Evolutionary conservation across 2,888 invertebrate genomes (phyloP).

Genomic region (Erebia epiphron): DNA sequence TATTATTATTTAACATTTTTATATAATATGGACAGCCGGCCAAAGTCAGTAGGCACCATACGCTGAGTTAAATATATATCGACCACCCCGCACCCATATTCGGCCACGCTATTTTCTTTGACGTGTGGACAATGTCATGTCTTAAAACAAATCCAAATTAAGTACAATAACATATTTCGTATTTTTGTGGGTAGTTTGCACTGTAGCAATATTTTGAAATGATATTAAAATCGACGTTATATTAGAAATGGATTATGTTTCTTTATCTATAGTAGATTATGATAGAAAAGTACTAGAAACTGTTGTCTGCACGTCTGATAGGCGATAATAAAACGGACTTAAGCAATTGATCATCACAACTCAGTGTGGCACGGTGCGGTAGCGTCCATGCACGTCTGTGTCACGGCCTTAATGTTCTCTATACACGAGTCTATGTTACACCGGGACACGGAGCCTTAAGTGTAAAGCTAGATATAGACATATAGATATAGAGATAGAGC

Average conservation of each 20-base stretch:
- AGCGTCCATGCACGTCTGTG: conserved; percentile 56
- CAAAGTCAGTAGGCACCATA: conserved; percentile 39
- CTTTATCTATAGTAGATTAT: conserved; percentile 12
- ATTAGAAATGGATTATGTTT: not conserved
- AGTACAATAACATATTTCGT: conserved; percentile 8
- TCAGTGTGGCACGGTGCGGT: conserved; percentile 75
- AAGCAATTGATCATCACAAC: conserved; percentile 79
- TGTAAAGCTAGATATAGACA: not conserved
- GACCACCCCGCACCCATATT: conserved; percentile 75
- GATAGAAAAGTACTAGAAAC: conserved; percentile 1
- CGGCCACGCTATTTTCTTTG: conserved; percentile 56
- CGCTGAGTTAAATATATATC: conserved; percentile 53
- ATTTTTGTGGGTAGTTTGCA: conserved; percentile 26
- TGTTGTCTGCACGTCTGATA: conserved; percentile 65
- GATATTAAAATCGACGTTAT: not conserved
- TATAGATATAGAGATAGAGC: too few relatives aligned
- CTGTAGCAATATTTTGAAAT: conserved; percentile 1
- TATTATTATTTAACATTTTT: not conserved
- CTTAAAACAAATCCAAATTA: conserved; percentile 41
- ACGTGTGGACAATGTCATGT: conserved; percentile 56
- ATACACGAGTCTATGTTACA: conserved; percentile 8
- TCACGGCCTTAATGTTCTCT: conserved; percentile 37
- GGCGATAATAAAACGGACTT: conserved; percentile 50
- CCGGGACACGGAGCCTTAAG: not conserved
- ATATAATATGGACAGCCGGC: conserved; percentile 28